These are phyloP conservation scores for Platerodrilus igneus DNA, from an alignment of 2,888 invertebrate genomes.

Conservation along the genomic window DNA sequence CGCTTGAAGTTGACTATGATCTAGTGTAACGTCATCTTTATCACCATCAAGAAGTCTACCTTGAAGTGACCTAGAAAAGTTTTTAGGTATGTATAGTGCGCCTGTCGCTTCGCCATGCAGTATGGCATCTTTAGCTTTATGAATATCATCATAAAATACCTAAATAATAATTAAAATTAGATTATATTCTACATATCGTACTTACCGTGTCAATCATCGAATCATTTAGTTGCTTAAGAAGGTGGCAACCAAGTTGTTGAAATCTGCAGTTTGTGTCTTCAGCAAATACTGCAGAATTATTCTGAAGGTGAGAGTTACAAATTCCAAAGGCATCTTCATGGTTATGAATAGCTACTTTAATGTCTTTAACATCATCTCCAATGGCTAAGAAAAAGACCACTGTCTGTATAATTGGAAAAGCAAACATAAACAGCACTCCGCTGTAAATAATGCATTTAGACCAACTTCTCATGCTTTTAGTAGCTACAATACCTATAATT, in stretches of 20 bases:
- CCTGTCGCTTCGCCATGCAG: neutral
- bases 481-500: no score
- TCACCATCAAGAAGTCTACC: constrained; percentile 30
- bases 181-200: neutral
- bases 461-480: no score
- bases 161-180: neutral
- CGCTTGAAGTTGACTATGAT: constrained; percentile 61
- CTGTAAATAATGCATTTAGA: no score
- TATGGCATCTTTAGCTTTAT: neutral
- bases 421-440: neutral
- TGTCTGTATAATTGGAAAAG: neutral
- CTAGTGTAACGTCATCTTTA: constrained; percentile 52
- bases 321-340: neutral
- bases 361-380: neutral
- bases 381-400: neutral
- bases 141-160: neutral
- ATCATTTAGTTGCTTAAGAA: neutral
- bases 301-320: neutral
- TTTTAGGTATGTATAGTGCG: neutral
- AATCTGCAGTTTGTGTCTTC: neutral
- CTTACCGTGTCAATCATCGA: neutral
- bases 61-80: neutral
- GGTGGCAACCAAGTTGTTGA: neutral
- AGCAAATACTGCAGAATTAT: neutral
- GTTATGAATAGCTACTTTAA: neutral